Evolutionary conservation across 92 coral and sea anemone species (phyloP).

Genomic region (Porites lobata): DNA sequence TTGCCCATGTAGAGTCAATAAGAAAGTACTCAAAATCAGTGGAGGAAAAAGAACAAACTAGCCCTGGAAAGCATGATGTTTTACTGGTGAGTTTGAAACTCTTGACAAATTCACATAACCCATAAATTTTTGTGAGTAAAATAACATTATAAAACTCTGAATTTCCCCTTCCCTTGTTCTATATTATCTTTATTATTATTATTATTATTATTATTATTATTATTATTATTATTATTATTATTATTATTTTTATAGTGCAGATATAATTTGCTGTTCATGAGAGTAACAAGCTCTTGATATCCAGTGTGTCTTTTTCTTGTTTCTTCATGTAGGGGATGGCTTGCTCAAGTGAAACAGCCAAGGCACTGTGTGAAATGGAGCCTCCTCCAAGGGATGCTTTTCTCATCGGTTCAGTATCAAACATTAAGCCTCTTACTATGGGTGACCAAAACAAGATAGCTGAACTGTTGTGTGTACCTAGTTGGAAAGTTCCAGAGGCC

Average conservation of each 20-base stretch:
- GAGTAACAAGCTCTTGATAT: background rate
- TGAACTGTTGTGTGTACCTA: conserved; percentile 44
- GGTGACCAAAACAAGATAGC: conserved; percentile 56
- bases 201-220: too few relatives aligned
- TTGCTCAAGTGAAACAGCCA: conserved; percentile 64
- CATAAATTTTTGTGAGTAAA: too few relatives aligned
- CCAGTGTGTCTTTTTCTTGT: background rate
- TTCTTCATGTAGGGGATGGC: conserved; percentile 70
- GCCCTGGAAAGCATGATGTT: conserved; percentile 50
- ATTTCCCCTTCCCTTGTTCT: too few relatives aligned
- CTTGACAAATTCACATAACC: background rate
- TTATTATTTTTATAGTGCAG: too few relatives aligned
- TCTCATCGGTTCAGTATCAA: conserved; percentile 72
- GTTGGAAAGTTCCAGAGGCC: conserved; percentile 52
- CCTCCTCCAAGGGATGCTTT: conserved; percentile 63
- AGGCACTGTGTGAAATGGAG: conserved; percentile 49
- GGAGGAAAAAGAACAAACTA: conserved; percentile 18
- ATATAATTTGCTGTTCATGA: background rate
- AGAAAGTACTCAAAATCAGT: conserved; percentile 60
- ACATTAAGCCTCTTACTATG: conserved; percentile 48
- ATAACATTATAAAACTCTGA: too few relatives aligned
- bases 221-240: too few relatives aligned
- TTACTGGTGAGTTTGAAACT: conserved; percentile 41
- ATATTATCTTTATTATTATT: too few relatives aligned
- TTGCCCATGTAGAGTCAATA: conserved; percentile 73